Percentiles rank a stretch among this genome's conserved stretches.
Conservation (phyloP, 2,797 vertebrate genomes). For the Brachyrhaphis roseni region DNA sequence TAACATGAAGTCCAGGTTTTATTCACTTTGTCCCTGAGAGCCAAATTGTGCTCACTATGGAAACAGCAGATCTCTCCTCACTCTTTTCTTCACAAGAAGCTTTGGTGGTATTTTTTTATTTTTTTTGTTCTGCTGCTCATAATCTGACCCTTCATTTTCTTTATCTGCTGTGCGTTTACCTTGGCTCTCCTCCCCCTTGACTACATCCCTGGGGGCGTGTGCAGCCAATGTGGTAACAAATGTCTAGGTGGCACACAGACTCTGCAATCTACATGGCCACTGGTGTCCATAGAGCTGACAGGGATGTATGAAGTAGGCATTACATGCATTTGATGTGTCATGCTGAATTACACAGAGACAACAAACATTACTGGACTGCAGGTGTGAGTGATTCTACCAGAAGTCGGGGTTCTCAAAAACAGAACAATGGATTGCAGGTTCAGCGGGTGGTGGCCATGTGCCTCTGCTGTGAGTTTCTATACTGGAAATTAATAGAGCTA, state of each 20-base stretch:
- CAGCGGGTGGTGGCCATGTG: neutral
- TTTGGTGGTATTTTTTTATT: neutral
- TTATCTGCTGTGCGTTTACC: neutral
- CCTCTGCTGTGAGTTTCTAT: neutral
- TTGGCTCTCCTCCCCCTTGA: neutral
- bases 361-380: neutral
- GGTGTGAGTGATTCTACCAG: neutral
- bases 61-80: neutral
- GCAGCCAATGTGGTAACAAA: neutral
- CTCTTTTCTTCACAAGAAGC: neutral
- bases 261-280: neutral
- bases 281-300: neutral
- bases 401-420: neutral
- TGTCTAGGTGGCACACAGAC: neutral
- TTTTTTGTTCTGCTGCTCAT: neutral
- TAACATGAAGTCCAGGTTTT: neutral
- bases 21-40: neutral
- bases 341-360: neutral
- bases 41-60: neutral
- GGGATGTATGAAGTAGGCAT: neutral
- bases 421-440: neutral
- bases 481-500: neutral
- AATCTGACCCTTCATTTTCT: neutral
- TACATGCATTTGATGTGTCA: neutral
- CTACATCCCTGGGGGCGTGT: neutral